These are phyloP conservation scores for Asteroscopus sphinx DNA, from an alignment of 2,888 invertebrate genomes.

Conservation along the genomic window DNA sequence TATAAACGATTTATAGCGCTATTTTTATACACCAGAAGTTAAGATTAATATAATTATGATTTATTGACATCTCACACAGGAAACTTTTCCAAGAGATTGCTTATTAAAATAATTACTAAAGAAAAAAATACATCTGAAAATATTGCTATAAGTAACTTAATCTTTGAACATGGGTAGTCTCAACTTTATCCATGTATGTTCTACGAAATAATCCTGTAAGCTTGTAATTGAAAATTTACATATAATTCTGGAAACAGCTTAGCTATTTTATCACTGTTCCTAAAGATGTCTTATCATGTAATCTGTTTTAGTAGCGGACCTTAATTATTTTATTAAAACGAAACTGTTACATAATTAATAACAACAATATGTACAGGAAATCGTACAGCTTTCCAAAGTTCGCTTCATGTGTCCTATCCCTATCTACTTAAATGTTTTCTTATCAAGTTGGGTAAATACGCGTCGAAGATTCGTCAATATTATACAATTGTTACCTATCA, in stretches of 20 bases:
- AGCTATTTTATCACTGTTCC: too few species aligned
- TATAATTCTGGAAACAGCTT: too few species aligned
- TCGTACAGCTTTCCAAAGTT: slow-evolving; percentile 31
- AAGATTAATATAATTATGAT: slow-evolving; percentile 12
- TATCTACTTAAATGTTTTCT: neutral
- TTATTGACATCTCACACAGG: slow-evolving; percentile 1
- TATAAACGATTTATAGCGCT: slow-evolving; percentile 14
- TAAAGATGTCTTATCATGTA: too few species aligned
- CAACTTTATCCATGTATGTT: too few species aligned
- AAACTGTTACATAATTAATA: slow-evolving; percentile 9
- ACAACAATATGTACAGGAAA: slow-evolving; percentile 12
- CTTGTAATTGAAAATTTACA: too few species aligned
- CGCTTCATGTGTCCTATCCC: neutral
- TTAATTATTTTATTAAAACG: too few species aligned
- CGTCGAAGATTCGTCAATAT: slow-evolving; percentile 39
- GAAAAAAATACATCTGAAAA: too few species aligned
- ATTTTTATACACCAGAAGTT: slow-evolving; percentile 18
- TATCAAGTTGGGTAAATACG: slow-evolving; percentile 31
- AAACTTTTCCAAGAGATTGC: neutral
- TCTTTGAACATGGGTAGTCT: too few species aligned
- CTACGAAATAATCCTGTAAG: too few species aligned
- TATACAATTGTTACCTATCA: slow-evolving; percentile 45
- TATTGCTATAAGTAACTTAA: too few species aligned
- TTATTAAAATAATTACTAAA: too few species aligned
- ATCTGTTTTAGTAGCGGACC: too few species aligned